phyloP scores from a whole-genome alignment of 2,797 vertebrate species.

The Fringilla coelebs region DNA sequence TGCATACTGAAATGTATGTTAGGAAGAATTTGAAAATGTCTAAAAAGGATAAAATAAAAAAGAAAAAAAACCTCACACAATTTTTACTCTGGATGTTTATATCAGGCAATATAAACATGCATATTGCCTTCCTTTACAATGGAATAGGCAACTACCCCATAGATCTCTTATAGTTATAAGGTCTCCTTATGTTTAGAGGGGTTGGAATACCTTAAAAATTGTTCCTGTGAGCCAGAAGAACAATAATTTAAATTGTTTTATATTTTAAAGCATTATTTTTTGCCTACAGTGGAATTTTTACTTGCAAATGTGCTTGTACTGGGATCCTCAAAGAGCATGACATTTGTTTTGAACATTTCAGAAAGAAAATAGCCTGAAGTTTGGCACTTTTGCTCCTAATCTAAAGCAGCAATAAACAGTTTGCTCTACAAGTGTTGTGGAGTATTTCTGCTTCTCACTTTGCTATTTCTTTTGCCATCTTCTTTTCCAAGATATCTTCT shows the following conservation, averaged over 20 bases:
- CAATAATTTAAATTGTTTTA: background rate
- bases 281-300: background rate
- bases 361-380: background rate
- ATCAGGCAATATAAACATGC: too few species aligned
- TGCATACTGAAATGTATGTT: background rate
- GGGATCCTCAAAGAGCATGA: background rate
- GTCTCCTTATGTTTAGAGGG: background rate
- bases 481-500: background rate
- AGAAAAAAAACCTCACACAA: accelerated
- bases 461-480: background rate
- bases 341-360: background rate
- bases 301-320: background rate
- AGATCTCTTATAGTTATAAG: background rate
- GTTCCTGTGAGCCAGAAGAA: background rate
- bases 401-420: background rate
- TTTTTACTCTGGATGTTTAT: background rate
- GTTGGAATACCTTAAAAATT: background rate
- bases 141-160: background rate
- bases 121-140: background rate
- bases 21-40: background rate
- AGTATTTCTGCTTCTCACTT: background rate
- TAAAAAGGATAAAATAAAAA: background rate
- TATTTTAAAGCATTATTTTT: background rate
- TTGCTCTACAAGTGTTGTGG: background rate
- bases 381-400: background rate